Percentiles rank a stretch among this genome's conserved stretches.
Evolutionary conservation across 2,113 vertebrate genomes (phyloP).

Genomic region (Telmatochromis sp.): DNA sequence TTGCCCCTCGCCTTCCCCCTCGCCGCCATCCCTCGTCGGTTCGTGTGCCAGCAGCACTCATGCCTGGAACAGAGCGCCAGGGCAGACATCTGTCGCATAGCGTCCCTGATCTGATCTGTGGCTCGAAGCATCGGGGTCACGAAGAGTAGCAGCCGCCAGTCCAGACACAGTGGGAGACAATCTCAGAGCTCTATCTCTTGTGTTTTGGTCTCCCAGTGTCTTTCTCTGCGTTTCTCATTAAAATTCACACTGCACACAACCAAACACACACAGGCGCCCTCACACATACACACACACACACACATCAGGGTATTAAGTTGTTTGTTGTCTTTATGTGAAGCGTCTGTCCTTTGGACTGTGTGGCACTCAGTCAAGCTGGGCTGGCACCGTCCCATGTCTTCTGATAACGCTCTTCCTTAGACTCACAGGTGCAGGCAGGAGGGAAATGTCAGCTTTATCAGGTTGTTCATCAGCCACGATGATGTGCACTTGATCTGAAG

Average conservation of each 20-base stretch:
- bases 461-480: conserved; percentile 7
- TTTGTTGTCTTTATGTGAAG: conserved; percentile 22
- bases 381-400: conserved; percentile 17
- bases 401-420: conserved; percentile 11
- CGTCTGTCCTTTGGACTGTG: conserved; percentile 29
- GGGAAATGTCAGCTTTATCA: conserved; percentile 9
- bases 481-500: conserved; percentile 23
- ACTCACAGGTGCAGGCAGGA: conserved; percentile 25
- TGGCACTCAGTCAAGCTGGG: not conserved
- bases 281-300: not conserved
- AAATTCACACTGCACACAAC: conserved; percentile 10
- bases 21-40: conserved; percentile 1
- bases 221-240: conserved; percentile 7
- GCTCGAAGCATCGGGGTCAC: conserved; percentile 52
- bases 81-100: conserved; percentile 65
- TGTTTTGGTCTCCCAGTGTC: not conserved
- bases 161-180: conserved; percentile 22
- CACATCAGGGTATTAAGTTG: conserved; percentile 9
- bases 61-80: conserved; percentile 59
- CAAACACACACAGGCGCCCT: not conserved
- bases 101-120: conserved; percentile 62
- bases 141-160: conserved; percentile 49
- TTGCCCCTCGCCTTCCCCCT: not conserved
- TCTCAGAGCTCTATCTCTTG: conserved; percentile 7
- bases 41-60: conserved; percentile 50